phyloP scores from a whole-genome alignment of 2,888 invertebrate species.

The Aporophyla nigra region DNA sequence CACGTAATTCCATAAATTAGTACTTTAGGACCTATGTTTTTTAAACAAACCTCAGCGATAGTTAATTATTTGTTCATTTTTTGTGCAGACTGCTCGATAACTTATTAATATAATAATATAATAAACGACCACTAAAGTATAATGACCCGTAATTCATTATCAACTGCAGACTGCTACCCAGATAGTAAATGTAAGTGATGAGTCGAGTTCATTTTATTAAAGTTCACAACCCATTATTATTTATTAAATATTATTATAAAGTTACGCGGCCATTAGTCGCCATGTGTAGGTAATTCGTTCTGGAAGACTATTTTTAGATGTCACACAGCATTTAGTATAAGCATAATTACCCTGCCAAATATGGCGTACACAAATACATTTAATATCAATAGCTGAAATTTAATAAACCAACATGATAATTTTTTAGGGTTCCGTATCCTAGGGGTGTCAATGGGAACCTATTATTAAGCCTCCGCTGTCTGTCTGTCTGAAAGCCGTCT shows the following conservation, averaged over 20 bases:
- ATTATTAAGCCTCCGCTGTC: no score
- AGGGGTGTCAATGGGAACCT: no score
- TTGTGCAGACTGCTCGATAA: slow-evolving; percentile 13
- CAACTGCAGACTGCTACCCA: slow-evolving; percentile 12
- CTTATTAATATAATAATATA: slow-evolving; percentile 6
- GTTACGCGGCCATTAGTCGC: no score
- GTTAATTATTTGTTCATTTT: neutral
- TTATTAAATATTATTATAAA: no score
- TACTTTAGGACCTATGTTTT: neutral
- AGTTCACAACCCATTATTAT: neutral
- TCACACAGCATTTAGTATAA: neutral
- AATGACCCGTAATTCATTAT: slow-evolving; percentile 42
- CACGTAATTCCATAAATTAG: neutral
- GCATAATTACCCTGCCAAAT: neutral
- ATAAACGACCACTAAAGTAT: slow-evolving; percentile 24
- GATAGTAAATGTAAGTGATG: slow-evolving; percentile 27
- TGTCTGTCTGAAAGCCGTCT: no score
- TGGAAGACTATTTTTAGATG: neutral
- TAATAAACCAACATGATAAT: neutral
- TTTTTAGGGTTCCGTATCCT: no score
- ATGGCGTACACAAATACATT: neutral
- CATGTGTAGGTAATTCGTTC: no score
- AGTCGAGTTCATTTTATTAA: slow-evolving; percentile 2
- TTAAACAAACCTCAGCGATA: neutral
- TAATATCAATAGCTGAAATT: neutral